Percentiles rank a stretch among this genome's conserved stretches.
These are phyloP conservation scores for Alca torda DNA, from an alignment of 2,797 vertebrate species.

Conservation along the genomic window DNA sequence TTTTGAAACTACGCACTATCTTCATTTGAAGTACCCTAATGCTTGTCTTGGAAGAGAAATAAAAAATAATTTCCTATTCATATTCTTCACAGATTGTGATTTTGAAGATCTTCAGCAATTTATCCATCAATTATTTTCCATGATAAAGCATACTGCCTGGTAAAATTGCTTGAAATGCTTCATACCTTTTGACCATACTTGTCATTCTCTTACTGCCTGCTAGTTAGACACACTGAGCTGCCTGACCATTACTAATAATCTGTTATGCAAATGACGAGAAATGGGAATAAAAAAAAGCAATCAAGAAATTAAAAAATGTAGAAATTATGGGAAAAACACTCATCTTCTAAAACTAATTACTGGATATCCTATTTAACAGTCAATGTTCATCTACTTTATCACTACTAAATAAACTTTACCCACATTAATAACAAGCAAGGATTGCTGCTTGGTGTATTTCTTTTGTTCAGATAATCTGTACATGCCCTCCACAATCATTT, in stretches of 20 bases:
- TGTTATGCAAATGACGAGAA: background rate
- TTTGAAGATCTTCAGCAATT: background rate
- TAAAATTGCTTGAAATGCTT: background rate
- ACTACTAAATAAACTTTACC: background rate
- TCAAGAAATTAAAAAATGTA: background rate
- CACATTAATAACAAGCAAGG: background rate
- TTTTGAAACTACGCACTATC: background rate
- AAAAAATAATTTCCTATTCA: background rate
- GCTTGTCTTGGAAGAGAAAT: background rate
- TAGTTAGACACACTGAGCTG: background rate
- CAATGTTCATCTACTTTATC: background rate
- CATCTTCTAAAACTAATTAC: background rate
- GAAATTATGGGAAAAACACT: background rate
- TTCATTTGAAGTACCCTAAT: background rate
- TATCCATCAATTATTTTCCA: background rate
- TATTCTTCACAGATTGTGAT: background rate
- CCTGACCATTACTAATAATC: background rate
- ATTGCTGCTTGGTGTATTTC: background rate
- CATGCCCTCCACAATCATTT: background rate
- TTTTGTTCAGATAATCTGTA: background rate
- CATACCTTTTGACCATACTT: background rate
- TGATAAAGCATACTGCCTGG: background rate
- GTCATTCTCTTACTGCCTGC: background rate
- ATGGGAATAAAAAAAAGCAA: background rate
- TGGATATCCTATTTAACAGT: background rate